Base-by-base conservation (phyloP, 1,140 invertebrate species). In the Drosophila jambulina region DNA sequence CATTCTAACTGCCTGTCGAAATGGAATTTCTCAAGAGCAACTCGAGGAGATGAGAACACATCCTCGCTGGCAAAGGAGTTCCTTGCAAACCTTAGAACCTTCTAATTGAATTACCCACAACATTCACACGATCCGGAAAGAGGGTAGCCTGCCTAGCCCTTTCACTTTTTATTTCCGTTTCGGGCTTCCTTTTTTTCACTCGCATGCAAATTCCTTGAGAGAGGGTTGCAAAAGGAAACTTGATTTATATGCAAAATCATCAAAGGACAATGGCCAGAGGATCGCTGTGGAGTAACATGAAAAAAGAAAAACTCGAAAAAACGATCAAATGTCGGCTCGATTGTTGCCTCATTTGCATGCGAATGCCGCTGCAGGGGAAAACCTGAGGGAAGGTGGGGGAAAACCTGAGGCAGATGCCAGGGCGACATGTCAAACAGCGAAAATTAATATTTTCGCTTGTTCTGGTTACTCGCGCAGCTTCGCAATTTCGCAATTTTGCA, bases 391-490 rank as follows among this genome's bases (percentile, higher is more conserved):
- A 29, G 40, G 48, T 51, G 49, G 21, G 48, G 29, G 36, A 56
- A 42, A 67, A 74, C n/a, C 51, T 54, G 40, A 46, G 65, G 65
- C 65, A 72, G 69, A 72, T 72, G 69, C 49, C 49, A 59, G 19
- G 40, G 74, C 80, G 75, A 88, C 71, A 76, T 54, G 77, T 80
- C 83, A 87, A 56, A 88, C 83, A 88, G 83, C 87, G 83, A 88
- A 87, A 87, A 87, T 87, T 87, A 87, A 87, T 87, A 88, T 84
- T 84, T 88, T 90, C 45, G 78, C 85, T 64, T 75, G 77, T 71
- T 84, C 82, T 70, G 80, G 80, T 79, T 86, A 58, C 36, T 64
- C 32, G 57, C 57, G 38, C 68, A 61, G 69, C 42, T 70, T 68
- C 38, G 48, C 67, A 68, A 54, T 72, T 70, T 70, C 32, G 48